phyloP scores from a whole-genome alignment of 2,113 vertebrate genomes.

The Podarcis raffonei region DNA sequence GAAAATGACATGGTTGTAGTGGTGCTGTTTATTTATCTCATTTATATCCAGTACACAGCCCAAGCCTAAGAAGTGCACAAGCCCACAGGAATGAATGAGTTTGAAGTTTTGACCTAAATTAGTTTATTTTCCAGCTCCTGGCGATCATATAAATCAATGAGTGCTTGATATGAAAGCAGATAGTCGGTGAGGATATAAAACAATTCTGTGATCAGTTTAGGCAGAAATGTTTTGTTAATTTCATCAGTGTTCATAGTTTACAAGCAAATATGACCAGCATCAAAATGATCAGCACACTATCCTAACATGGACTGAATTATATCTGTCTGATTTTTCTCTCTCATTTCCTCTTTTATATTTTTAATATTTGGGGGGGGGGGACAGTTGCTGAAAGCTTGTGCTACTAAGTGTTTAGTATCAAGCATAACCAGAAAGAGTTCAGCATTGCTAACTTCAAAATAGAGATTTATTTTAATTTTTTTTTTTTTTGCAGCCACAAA shows the following conservation, averaged over 20 bases:
- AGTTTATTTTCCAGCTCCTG: not conserved
- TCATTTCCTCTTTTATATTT: no score
- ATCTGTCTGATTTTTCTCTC: not conserved
- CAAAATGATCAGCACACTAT: not conserved
- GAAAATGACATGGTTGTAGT: not conserved
- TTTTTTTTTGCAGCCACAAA: not conserved
- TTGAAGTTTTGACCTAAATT: not conserved
- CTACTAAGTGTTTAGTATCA: constrained; percentile 7
- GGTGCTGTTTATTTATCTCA: no score
- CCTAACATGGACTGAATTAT: not conserved
- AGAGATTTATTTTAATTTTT: no score
- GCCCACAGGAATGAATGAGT: not conserved
- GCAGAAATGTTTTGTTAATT: not conserved
- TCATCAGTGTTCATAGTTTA: not conserved
- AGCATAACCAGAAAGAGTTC: constrained; percentile 11
- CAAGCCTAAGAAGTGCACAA: not conserved
- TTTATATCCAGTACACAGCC: not conserved
- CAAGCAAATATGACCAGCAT: not conserved
- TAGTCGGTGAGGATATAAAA: not conserved
- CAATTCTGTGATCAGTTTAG: not conserved
- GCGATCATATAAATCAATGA: not conserved
- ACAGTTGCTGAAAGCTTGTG: not conserved
- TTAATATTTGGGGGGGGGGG: no score
- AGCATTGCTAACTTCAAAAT: constrained; percentile 8
- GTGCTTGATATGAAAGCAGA: not conserved